Conservation (phyloP, 2,113 vertebrate species). For the Pavo muticus region DNA sequence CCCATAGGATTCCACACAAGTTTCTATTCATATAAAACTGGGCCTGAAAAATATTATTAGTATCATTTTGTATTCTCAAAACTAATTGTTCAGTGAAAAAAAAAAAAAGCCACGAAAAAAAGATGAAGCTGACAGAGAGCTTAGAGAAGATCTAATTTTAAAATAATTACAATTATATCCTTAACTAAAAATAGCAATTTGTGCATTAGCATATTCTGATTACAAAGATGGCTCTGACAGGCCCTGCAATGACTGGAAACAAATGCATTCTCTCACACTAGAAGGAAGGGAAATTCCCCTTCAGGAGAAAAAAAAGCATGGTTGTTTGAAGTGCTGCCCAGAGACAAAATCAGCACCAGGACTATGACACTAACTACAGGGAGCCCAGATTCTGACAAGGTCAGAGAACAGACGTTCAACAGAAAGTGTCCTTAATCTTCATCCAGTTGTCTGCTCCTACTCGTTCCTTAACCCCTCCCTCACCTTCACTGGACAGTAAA, state of each 20-base stretch:
- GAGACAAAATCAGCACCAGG: neutral
- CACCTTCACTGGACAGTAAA: neutral
- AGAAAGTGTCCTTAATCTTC: neutral
- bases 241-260: neutral
- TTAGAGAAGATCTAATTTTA: neutral
- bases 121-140: neutral
- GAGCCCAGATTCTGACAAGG: neutral
- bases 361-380: neutral
- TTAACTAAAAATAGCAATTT: constrained; percentile 11
- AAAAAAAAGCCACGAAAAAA: neutral
- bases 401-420: neutral
- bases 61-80: neutral
- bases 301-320: neutral
- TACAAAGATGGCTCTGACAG: neutral
- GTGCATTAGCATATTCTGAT: neutral
- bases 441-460: neutral
- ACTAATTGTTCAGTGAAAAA: neutral
- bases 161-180: neutral
- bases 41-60: neutral
- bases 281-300: neutral
- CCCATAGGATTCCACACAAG: neutral
- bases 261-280: neutral
- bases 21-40: neutral
- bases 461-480: neutral
- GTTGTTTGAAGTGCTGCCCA: neutral